Base-by-base conservation (phyloP, 2,888 invertebrate genomes). In the Meteorus colon region DNA sequence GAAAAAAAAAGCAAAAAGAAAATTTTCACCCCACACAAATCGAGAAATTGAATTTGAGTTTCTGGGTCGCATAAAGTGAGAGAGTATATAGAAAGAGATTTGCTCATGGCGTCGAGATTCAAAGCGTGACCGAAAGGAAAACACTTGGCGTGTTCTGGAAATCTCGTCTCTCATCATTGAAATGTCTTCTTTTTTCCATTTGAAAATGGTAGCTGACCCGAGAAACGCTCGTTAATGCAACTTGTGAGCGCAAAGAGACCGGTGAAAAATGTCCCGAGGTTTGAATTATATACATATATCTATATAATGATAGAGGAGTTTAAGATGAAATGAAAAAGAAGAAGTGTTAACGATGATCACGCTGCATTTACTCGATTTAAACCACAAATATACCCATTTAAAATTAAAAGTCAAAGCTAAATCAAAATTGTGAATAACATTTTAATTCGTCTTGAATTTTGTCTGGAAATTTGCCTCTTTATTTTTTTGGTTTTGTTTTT, bases 181-280 rank as follows among this genome's bases (percentile, higher is more conserved):
- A 63, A 62, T 69, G 69, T 76, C 77, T 82, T 78, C n/a, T 55
- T 55, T 55, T 29, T 73, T 74, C 77, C 75, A 81, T 78, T 74
- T 77, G 78, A 81, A 79, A 82, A 81, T 81, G 81, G 80, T 73
- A 82, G 76, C 82, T 83, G 84, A 85, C 84, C 84, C 79, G 84
- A 84, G 82, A 84, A 81, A 79, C 79, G 81, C 79, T 82, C 79
- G 72, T 76, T 76, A 76, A 59, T 76, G 41, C 72, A 68, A 48
- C 76, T 76, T 63, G 62, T 62, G 48, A 48, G 63, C 34, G 62
- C 55, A 55, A 55, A 72, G 72, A 62, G 60, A 62, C 34, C 48
- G 63, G 63, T 72, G 29, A 72, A 72, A 72, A 72, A 63, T 62
- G 72, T 72, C 29, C 41, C 48, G 48, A 37, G 19, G 45, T 41